Evolutionary conservation across 2,797 vertebrate genomes (phyloP).

Genomic region (Bucorvus abyssinicus): DNA sequence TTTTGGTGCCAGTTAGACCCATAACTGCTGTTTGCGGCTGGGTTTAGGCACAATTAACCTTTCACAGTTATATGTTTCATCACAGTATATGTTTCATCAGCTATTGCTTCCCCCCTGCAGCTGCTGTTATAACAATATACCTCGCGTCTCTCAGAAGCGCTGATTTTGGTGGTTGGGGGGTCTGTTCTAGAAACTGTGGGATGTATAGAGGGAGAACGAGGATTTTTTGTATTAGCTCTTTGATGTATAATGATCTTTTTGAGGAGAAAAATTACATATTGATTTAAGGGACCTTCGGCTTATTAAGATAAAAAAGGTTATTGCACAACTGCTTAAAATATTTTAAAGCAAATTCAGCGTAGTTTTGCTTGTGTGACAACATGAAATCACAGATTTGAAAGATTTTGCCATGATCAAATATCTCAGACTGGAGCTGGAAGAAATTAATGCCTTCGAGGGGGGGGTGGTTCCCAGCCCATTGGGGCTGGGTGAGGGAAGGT

Average conservation of each 20-base stretch:
- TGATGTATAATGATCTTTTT: not conserved
- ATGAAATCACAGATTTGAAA: not conserved
- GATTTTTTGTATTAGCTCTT: not conserved
- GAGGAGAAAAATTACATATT: not conserved
- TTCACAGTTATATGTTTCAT: no score
- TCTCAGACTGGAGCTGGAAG: not conserved
- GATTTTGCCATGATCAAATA: accelerated
- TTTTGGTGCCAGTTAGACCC: slow-evolving; percentile 52
- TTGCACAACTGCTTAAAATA: not conserved
- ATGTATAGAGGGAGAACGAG: not conserved
- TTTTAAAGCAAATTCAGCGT: not conserved
- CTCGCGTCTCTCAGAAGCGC: not conserved
- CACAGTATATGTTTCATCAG: no score
- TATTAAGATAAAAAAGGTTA: not conserved
- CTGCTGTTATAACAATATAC: slow-evolving; percentile 31
- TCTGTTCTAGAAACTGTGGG: not conserved
- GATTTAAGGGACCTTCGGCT: not conserved
- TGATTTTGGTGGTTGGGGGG: not conserved
- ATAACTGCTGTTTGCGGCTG: not conserved
- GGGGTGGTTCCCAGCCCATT: not conserved
- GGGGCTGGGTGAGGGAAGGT: not conserved
- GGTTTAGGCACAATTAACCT: slow-evolving; percentile 56
- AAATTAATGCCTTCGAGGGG: not conserved
- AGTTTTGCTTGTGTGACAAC: not conserved
- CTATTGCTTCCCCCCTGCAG: slow-evolving; percentile 35